Conservation (phyloP, 2,888 invertebrate species). For the Oscheius myriophilus region DNA sequence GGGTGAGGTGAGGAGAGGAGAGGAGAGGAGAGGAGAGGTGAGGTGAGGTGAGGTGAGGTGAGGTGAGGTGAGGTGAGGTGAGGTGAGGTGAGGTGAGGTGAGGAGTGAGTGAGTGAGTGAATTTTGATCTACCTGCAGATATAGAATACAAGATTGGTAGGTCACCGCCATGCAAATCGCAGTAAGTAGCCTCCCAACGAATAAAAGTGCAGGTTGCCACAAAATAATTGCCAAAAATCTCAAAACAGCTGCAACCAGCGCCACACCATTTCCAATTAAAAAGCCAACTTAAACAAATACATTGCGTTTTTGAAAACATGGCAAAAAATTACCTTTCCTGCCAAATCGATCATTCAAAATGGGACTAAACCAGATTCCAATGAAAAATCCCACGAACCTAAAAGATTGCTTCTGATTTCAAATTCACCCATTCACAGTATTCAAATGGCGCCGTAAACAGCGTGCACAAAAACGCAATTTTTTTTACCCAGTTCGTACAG, state of each 20-base stretch:
- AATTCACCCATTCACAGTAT: no score
- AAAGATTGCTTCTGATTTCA: neutral
- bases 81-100: neutral
- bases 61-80: neutral
- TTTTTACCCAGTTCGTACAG: no score
- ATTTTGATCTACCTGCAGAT: slow-evolving; percentile 42
- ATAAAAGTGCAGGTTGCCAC: slow-evolving; percentile 50
- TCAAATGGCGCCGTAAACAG: no score
- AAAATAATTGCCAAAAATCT: slow-evolving; percentile 46
- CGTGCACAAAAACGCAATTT: no score
- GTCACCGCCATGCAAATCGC: slow-evolving; percentile 59
- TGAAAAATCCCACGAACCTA: slow-evolving; percentile 60
- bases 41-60: neutral
- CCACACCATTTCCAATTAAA: slow-evolving; percentile 45
- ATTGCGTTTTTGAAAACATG: neutral
- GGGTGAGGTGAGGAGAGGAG: neutral
- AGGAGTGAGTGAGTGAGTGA: neutral
- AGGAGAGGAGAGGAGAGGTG: neutral
- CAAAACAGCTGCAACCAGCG: slow-evolving; percentile 45
- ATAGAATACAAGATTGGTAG: slow-evolving; percentile 60
- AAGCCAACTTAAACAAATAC: slow-evolving; percentile 50
- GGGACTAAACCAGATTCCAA: slow-evolving; percentile 61
- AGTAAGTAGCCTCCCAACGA: slow-evolving; percentile 51
- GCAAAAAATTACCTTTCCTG: slow-evolving; percentile 44
- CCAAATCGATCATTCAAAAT: slow-evolving; percentile 59